A percentile compares a stretch with the other conserved stretches of the same genome.
Evolutionary conservation across 2,113 vertebrate species (phyloP).

Genomic region (Caracal caracal): DNA sequence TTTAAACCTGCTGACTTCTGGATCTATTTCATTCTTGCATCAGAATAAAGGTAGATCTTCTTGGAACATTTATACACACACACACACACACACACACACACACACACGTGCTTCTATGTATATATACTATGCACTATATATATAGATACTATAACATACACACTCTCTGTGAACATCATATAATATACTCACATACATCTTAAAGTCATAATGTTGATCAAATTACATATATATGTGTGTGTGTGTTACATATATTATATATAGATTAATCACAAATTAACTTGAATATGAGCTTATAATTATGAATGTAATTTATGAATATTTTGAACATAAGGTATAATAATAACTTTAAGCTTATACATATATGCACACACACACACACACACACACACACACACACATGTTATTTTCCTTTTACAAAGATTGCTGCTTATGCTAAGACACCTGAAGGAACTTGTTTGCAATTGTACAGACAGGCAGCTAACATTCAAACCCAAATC

Average conservation of each 20-base stretch:
- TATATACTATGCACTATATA: no score
- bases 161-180: background rate
- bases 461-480: background rate
- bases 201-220: background rate
- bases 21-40: background rate
- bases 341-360: background rate
- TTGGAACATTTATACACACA: background rate
- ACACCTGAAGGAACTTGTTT: background rate
- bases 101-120: background rate
- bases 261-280: background rate
- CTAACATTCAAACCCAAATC: background rate
- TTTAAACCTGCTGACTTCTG: background rate
- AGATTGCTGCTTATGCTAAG: background rate
- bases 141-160: background rate
- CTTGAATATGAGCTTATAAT: background rate
- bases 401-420: background rate
- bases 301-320: background rate
- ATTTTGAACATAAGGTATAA: background rate
- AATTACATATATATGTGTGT: background rate
- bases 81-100: background rate
- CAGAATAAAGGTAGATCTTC: background rate
- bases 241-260: background rate
- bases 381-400: background rate
- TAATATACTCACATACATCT: background rate
- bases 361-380: background rate